Evolutionary conservation across 1,140 invertebrate genomes (phyloP), one percentile per base, ranked within the genome.

Genomic region (Orchestia grillus): DNA sequence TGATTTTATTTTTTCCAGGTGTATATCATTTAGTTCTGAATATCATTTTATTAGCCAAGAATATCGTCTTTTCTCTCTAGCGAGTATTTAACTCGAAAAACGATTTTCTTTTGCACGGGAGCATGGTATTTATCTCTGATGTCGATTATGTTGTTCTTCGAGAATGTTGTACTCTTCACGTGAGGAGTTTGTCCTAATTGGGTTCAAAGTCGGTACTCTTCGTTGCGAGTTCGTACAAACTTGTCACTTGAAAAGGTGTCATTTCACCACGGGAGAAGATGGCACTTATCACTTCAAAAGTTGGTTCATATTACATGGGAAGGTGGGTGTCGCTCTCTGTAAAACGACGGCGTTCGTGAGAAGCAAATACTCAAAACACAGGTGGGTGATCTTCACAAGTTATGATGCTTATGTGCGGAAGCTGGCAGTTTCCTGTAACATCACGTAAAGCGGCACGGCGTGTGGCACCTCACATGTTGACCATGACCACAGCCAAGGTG

Each of bases 401-500:
- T 6, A 77, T 3, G 62, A 77, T 77, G 62, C 11, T 28, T 28
- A 77, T 28, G 3, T 77, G 11, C 62, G 28, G 15, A 36, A 77
- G 62, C 3, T 23, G 62, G 36, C 28, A 36, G 11, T 36, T 28
- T 77, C 62, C 62, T 42, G 23, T 3, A 42, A 88, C 8, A 36
- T 40, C n/a, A n/a, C n/a, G n/a, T n/a, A n/a, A n/a, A n/a, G n/a
- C n/a, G n/a, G n/a, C n/a, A n/a, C n/a, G n/a, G 87, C 36, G 36
- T 8, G 23, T 41, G 41, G 36, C 11, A 28, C 41, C 42, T 96
- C 95, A 96, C 96, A 96, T 91, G 53, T 91, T 96, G 44, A 57
- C 90, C 44, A 96, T 57, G 43, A 96, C 47, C 28, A 96, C 96
- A 1, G 96, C 96, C 87, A 96, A 44, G 36, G 96, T 90, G 23